Conservation (phyloP, 2,888 invertebrate genomes). For the Drosophila trichaetosa region DNA sequence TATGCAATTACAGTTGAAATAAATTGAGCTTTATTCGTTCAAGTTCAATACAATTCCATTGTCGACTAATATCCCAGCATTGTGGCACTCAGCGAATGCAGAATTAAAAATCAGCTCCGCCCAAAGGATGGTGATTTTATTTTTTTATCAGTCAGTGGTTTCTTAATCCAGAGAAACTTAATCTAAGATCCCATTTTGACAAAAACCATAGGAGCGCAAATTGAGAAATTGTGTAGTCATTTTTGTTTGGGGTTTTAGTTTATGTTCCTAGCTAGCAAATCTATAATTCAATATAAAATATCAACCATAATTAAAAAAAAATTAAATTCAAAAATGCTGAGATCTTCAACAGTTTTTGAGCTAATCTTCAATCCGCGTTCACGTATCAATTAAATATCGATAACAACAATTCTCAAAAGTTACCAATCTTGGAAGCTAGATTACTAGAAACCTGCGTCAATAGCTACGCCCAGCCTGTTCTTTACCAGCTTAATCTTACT, state of each 20-base stretch:
- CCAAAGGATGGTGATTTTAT: not conserved
- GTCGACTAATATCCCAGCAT: not conserved
- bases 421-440: not conserved
- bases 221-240: not conserved
- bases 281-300: not conserved
- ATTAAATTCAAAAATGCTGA: not conserved
- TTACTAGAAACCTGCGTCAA: not conserved
- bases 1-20: not conserved
- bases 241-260: not conserved
- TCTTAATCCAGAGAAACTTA: not conserved
- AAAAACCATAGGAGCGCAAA: too few species aligned
- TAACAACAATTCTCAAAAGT: not conserved
- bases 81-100: not conserved
- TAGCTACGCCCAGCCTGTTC: not conserved
- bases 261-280: not conserved
- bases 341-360: not conserved
- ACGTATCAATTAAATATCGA: not conserved
- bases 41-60: not conserved
- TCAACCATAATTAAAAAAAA: not conserved
- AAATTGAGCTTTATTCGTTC: not conserved
- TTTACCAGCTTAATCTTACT: not conserved
- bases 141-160: not conserved
- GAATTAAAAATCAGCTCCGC: not conserved
- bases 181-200: not conserved
- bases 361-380: not conserved